Base-by-base conservation (phyloP, 92 coral and sea anemone species). In the Palythoa grandis region DNA sequence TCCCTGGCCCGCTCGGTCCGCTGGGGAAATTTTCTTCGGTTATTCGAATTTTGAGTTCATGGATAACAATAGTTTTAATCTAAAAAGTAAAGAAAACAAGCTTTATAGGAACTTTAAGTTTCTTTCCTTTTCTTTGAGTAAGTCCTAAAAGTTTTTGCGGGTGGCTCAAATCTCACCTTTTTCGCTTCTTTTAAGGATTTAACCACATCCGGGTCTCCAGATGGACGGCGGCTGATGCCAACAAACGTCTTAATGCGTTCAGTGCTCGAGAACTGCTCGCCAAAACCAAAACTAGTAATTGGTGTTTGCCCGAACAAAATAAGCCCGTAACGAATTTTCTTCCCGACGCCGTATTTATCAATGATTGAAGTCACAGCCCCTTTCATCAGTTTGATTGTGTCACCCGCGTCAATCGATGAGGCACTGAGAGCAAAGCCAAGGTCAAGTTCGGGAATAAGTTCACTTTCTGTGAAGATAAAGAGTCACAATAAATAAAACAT, bases 401-500 rank as follows among this genome's bases (percentile, higher is more conserved):
- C 89, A 11, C 65, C 86, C 0, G 95, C 90, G 38, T 90, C 87
- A 54, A 65, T 24, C 10, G 87, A 91, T 3, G 70, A 82, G 52
- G 98, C 87, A 52, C 94, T 88, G 74, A 94, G 87, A 16, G 95
- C 95, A 63, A 94, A 90, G 63, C 89, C 93, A 39, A 94, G 92
- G 48, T 94, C 98, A 67, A 94, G 89, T 43, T 79, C 91, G 40
- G 98, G 95, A 53, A 94, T 74, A 38, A 89, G 89, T 52, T 88
- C 90, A 12, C 92, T 50, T 50, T 86, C 95, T 93, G 52, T 19
- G 25, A 63, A 63, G 14, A 58, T 15, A 14, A 63, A 63, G 4
- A 63, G n/a, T 60, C 11, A 24, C 24, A 63, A 16, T 15, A 16
- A 7, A 14, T 19, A 60, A 14, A 15, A 16, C 22, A 14, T 3